Evolutionary conservation across 2,797 vertebrate genomes (phyloP).

Genomic region (Thamnophis elegans): DNA sequence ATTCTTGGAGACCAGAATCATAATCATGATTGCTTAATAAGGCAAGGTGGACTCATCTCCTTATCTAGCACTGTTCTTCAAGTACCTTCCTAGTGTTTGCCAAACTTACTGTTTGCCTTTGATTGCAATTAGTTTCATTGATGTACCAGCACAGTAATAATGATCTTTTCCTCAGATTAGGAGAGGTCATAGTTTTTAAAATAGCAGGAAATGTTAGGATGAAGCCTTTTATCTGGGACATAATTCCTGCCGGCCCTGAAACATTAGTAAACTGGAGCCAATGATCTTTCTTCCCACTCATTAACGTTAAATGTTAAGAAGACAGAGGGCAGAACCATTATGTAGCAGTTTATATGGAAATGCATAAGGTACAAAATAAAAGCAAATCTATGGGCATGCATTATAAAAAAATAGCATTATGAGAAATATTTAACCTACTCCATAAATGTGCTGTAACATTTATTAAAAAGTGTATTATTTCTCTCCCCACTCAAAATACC

Average conservation of each 20-base stretch:
- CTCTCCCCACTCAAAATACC: neutral
- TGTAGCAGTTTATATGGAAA: constrained; percentile 76
- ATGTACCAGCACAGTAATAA: neutral
- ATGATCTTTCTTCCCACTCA: constrained; percentile 64
- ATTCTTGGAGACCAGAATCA: neutral
- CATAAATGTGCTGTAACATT: neutral
- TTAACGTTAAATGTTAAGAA: constrained; percentile 64
- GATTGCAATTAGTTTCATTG: constrained; percentile 4
- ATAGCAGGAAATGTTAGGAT: neutral
- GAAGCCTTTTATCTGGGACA: neutral
- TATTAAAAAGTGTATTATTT: neutral
- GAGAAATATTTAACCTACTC: neutral
- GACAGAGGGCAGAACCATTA: constrained; percentile 69
- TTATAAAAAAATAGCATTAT: constrained; percentile 36
- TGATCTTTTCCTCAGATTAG: neutral
- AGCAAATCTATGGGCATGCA: constrained; percentile 42
- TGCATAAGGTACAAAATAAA: constrained; percentile 62
- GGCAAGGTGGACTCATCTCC: neutral
- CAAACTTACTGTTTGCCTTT: neutral
- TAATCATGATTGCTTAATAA: neutral
- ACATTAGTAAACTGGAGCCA: constrained; percentile 46
- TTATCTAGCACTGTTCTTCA: neutral
- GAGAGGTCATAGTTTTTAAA: constrained; percentile 13
- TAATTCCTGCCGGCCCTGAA: constrained; percentile 17
- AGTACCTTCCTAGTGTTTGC: neutral